Conservation (phyloP, 2,797 vertebrate genomes). For the Trachurus trachurus region DNA sequence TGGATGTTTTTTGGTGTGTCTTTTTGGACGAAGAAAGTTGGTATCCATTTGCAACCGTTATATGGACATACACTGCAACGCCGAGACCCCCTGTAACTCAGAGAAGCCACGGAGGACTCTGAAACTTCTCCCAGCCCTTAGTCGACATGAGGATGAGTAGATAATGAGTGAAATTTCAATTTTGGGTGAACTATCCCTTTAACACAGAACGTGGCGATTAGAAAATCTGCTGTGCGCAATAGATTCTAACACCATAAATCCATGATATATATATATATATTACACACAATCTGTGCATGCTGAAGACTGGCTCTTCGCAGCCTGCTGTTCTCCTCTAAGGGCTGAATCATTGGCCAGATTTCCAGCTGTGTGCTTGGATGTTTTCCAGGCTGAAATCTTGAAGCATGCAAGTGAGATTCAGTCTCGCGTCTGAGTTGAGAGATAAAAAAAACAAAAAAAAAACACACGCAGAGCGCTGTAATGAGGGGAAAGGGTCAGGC, state of each 20-base stretch:
- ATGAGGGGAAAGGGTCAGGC: background rate
- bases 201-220: background rate
- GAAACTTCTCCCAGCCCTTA: too few relatives aligned
- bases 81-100: too few relatives aligned
- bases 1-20: too few relatives aligned
- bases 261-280: too few relatives aligned
- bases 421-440: background rate
- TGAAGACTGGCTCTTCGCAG: background rate
- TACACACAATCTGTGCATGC: background rate
- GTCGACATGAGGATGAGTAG: too few relatives aligned
- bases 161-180: too few relatives aligned
- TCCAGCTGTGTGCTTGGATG: slow-evolving; percentile 13
- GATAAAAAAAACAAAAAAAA: background rate
- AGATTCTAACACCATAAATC: too few relatives aligned
- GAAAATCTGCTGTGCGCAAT: background rate
- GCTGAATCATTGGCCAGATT: background rate
- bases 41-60: too few relatives aligned
- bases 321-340: background rate
- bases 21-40: too few relatives aligned
- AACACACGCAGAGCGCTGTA: background rate
- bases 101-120: too few relatives aligned
- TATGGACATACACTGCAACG: too few relatives aligned
- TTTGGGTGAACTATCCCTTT: too few relatives aligned
- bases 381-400: background rate
- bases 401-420: background rate